Evolutionary conservation across 2,888 invertebrate genomes (phyloP).

Genomic region (Megamerina dolium): DNA sequence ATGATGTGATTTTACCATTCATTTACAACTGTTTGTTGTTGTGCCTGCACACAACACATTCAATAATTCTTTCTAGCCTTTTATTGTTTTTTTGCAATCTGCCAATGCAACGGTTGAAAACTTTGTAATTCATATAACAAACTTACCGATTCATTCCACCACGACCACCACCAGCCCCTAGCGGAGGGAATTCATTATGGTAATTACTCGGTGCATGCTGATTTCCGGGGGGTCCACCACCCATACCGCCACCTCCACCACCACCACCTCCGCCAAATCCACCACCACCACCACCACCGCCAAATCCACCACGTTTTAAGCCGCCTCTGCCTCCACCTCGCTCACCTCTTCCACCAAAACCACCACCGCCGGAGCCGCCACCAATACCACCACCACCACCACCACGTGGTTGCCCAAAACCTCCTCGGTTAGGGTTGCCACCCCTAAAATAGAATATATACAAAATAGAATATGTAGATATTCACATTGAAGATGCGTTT

Average conservation of each 20-base stretch:
- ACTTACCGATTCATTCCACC: conserved; percentile 37
- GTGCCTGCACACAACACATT: too few species aligned
- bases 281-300: conserved; percentile 44
- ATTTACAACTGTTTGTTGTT: too few species aligned
- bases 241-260: conserved; percentile 29
- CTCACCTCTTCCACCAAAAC: conserved; percentile 5
- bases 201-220: conserved; percentile 28
- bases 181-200: conserved; percentile 41
- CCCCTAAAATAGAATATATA: not conserved
- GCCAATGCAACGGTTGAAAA: too few species aligned
- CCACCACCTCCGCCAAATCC: conserved; percentile 48
- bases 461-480: too few species aligned
- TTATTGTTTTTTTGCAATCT: too few species aligned
- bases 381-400: not conserved
- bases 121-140: too few species aligned
- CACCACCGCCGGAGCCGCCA: conserved; percentile 3
- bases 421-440: conserved; percentile 44
- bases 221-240: conserved; percentile 21
- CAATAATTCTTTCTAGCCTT: too few species aligned
- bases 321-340: conserved; percentile 9
- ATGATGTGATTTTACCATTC: too few species aligned
- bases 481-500: too few species aligned
- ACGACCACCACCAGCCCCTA: conserved; percentile 25
- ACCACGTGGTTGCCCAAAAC: not conserved
- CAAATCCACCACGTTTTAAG: conserved; percentile 24